Conservation (phyloP, 2,797 vertebrate genomes). For the Iguana delicatissima region DNA sequence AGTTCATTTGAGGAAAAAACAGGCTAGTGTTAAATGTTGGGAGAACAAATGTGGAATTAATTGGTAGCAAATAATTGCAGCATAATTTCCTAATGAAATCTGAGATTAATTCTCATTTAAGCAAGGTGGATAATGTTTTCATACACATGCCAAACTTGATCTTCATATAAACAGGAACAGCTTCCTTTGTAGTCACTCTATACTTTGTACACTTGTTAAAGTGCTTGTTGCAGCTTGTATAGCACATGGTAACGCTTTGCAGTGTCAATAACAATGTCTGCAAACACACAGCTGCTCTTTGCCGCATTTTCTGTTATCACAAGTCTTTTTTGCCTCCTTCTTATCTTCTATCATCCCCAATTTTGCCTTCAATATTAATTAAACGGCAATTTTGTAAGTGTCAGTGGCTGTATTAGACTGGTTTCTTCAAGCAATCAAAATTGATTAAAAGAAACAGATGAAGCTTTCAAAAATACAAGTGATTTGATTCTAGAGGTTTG, state of each 20-base stretch:
- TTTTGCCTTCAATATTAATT: constrained; percentile 36
- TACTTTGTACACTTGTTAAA: neutral
- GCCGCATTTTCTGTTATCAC: neutral
- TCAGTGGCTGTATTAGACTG: constrained; percentile 23
- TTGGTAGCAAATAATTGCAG: neutral
- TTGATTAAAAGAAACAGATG: constrained; percentile 47
- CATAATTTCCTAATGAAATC: constrained; percentile 28
- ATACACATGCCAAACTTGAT: neutral
- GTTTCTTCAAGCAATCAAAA: constrained; percentile 19
- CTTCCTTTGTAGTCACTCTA: neutral
- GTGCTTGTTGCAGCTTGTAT: constrained; percentile 32
- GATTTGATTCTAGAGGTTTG: constrained; percentile 47
- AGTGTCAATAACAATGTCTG: constrained; percentile 41
- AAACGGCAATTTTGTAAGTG: constrained; percentile 40
- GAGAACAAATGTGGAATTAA: neutral
- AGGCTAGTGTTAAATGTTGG: neutral
- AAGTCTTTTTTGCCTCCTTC: neutral
- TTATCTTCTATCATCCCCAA: constrained; percentile 9
- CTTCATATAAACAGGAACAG: constrained; percentile 9
- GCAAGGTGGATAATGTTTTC: neutral
- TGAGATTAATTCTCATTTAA: constrained; percentile 17
- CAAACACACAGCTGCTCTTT: constrained; percentile 39
- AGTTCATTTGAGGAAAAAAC: neutral
- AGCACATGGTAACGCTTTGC: constrained; percentile 42
- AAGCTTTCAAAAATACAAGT: constrained; percentile 50